Conservation (phyloP, 2,888 invertebrate genomes). For the Hirudinaria manillensis region DNA sequence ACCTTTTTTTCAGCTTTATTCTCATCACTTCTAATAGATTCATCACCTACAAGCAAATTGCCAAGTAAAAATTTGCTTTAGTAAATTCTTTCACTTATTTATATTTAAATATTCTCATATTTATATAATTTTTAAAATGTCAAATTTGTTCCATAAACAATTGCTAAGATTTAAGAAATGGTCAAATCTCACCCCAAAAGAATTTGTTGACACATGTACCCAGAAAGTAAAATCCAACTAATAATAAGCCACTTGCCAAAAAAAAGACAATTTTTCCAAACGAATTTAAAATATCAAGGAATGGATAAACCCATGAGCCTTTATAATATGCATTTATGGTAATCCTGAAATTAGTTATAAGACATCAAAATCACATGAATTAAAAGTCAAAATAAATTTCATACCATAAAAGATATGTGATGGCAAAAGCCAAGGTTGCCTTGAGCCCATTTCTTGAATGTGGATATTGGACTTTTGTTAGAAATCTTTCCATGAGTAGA, state of each 20-base stretch:
- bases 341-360: not conserved
- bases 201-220: not conserved
- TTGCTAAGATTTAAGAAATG: not conserved
- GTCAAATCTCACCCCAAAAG: not conserved
- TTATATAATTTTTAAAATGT: not conserved
- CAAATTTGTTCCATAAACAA: not conserved
- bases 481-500: conserved; percentile 1
- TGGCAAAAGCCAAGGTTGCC: not conserved
- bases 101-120: not conserved
- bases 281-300: not conserved
- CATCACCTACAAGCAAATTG: not conserved
- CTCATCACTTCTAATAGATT: not conserved
- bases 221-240: not conserved
- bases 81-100: not conserved
- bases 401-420: conserved; percentile 4
- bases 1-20: not conserved
- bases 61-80: no score
- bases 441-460: not conserved
- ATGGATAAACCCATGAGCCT: not conserved
- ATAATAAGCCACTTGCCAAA: not conserved
- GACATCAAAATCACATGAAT: not conserved
- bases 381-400: not conserved
- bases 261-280: not conserved
- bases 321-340: not conserved
- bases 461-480: not conserved